A percentile compares a stretch with the other conserved stretches of the same genome.
These are phyloP conservation scores for Podilymbus podiceps DNA, from an alignment of 2,113 vertebrate genomes.

Conservation along the genomic window DNA sequence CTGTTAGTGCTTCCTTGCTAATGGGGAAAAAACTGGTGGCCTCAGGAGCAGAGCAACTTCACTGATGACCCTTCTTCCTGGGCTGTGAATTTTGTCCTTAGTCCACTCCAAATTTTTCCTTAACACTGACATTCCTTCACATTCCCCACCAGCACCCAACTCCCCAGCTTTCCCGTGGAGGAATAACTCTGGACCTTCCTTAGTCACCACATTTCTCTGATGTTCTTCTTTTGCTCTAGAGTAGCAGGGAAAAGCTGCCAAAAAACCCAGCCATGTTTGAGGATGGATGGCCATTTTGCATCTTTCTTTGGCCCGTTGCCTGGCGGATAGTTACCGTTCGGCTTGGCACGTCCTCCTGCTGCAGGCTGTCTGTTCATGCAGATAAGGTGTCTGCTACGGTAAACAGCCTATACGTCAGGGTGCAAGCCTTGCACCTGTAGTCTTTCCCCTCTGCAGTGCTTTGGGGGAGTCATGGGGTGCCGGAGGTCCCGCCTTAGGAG, in stretches of 20 bases:
- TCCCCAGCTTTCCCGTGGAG: accelerated
- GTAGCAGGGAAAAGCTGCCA: not conserved
- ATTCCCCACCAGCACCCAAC: not conserved
- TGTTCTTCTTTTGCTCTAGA: not conserved
- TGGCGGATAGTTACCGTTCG: accelerated
- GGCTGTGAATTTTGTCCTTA: not conserved
- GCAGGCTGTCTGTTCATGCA: not conserved
- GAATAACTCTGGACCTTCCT: not conserved
- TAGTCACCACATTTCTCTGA: no score
- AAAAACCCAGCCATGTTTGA: not conserved
- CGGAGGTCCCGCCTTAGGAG: not conserved
- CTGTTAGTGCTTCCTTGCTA: not conserved
- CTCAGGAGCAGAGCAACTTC: not conserved
- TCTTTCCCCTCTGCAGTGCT: not conserved
- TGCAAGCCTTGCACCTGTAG: not conserved
- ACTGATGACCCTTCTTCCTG: not conserved
- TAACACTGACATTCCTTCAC: not conserved
- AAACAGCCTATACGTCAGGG: not conserved
- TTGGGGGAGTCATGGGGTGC: not conserved
- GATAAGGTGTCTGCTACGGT: not conserved
- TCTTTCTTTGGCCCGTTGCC: not conserved
- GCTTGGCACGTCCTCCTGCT: not conserved
- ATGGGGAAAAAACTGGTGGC: not conserved
- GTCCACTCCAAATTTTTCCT: not conserved
- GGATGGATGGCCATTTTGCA: not conserved